Percentiles rank a stretch among this genome's conserved stretches.
Evolutionary conservation across 2,888 invertebrate species (phyloP).

Genomic region (Brachyopa scutellaris): DNA sequence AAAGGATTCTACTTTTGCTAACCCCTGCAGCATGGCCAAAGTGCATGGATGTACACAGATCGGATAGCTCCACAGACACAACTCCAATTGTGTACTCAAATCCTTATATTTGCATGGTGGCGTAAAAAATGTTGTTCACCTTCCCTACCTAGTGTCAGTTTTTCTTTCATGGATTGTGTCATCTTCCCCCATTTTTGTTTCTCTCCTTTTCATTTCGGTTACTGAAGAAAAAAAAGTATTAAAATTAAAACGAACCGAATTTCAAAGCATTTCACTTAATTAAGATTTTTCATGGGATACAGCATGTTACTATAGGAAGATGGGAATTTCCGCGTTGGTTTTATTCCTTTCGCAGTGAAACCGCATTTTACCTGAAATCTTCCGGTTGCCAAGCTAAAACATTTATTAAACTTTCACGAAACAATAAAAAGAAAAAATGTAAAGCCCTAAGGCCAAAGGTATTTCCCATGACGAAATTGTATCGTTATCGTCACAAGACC

Average conservation of each 20-base stretch:
- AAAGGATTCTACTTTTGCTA: slow-evolving; percentile 47
- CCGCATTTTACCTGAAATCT: slow-evolving; percentile 56
- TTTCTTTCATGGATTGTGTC: slow-evolving; percentile 46
- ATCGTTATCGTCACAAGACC: slow-evolving; percentile 29
- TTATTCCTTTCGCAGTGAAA: background rate
- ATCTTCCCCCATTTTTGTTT: background rate
- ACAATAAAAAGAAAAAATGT: slow-evolving; percentile 36
- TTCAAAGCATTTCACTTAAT: slow-evolving; percentile 62
- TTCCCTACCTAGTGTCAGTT: slow-evolving; percentile 47
- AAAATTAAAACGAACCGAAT: slow-evolving; percentile 25
- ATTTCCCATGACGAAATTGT: slow-evolving; percentile 42
- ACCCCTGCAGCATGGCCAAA: slow-evolving; percentile 45
- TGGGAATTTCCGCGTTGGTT: slow-evolving; percentile 33
- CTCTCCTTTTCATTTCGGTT: slow-evolving; percentile 5
- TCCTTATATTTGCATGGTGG: slow-evolving; percentile 47
- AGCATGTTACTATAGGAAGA: slow-evolving; percentile 54
- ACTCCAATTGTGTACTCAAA: slow-evolving; percentile 53
- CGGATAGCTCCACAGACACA: slow-evolving; percentile 14
- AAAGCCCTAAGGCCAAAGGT: slow-evolving; percentile 17
- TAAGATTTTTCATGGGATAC: slow-evolving; percentile 63
- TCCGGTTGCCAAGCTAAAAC: slow-evolving; percentile 45
- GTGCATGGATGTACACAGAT: slow-evolving; percentile 37
- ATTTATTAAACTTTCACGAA: slow-evolving; percentile 66
- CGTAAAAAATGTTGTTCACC: slow-evolving; percentile 66
- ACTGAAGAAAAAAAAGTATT: slow-evolving; percentile 11